Conservation (phyloP, 2,888 invertebrate species). For the Amblyjoppa proteus region DNA sequence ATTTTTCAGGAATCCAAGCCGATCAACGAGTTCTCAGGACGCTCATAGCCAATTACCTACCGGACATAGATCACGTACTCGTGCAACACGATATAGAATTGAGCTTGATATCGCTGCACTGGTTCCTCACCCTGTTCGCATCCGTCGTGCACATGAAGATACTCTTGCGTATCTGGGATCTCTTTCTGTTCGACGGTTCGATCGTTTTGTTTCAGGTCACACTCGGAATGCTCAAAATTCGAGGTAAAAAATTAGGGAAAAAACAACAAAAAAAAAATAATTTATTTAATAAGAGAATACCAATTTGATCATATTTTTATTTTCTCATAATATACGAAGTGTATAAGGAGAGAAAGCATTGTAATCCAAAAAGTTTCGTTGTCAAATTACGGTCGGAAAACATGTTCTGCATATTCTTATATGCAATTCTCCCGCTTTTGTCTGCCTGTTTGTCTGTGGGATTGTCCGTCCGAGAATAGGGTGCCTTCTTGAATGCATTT, state of each 20-base stretch:
- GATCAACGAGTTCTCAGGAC: constrained; percentile 98
- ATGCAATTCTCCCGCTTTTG: too few species aligned
- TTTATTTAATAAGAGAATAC: neutral
- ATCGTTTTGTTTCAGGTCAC: constrained; percentile 97
- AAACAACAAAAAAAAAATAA: neutral
- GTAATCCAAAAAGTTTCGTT: too few species aligned
- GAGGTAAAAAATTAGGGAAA: constrained; percentile 83
- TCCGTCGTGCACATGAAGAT: constrained; percentile 98
- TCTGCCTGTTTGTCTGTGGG: too few species aligned
- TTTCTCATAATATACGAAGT: too few species aligned
- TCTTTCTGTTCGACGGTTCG: constrained; percentile 98
- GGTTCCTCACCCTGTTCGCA: constrained; percentile 98
- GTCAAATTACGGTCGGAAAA: too few species aligned
- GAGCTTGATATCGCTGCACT: constrained; percentile 97
- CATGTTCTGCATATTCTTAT: too few species aligned
- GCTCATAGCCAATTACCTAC: constrained; percentile 94
- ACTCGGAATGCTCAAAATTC: constrained; percentile 96
- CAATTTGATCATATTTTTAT: too few species aligned
- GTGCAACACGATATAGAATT: constrained; percentile 98
- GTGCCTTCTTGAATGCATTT: too few species aligned
- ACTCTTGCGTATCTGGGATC: constrained; percentile 97
- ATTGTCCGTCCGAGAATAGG: too few species aligned
- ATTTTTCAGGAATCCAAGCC: constrained; percentile 92
- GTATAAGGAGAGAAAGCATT: too few species aligned
- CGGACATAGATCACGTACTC: constrained; percentile 95